Conservation (phyloP, 2,113 vertebrate species). For the Polypterus senegalus region DNA sequence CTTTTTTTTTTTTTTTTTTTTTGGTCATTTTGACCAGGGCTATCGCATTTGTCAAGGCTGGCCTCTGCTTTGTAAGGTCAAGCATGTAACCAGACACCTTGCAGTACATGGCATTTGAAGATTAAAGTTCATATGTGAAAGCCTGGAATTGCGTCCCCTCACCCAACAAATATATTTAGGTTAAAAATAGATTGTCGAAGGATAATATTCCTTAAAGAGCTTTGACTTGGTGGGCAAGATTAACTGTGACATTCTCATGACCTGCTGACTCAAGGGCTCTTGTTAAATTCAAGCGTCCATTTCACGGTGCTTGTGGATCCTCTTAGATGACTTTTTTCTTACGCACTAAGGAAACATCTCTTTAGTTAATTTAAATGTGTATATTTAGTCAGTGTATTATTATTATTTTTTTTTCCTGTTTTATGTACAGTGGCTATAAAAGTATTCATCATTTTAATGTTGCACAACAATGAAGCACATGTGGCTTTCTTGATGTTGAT, state of each 20-base stretch:
- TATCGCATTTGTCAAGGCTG: not conserved
- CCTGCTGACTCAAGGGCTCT: slow-evolving; percentile 25
- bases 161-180: slow-evolving; percentile 46
- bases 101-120: slow-evolving; percentile 56
- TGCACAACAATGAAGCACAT: too few relatives aligned
- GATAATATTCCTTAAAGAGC: slow-evolving; percentile 34
- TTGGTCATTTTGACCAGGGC: too few relatives aligned
- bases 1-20: too few relatives aligned
- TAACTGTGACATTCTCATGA: slow-evolving; percentile 40
- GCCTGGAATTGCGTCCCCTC: slow-evolving; percentile 12
- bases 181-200: slow-evolving; percentile 22
- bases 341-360: too few relatives aligned
- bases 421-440: too few relatives aligned
- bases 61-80: slow-evolving; percentile 45
- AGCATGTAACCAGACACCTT: slow-evolving; percentile 56
- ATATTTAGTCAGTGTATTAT: too few relatives aligned
- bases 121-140: slow-evolving; percentile 18
- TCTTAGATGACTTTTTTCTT: too few relatives aligned
- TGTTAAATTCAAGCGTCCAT: not conserved
- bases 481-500: too few relatives aligned
- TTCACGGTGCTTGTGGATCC: too few relatives aligned
- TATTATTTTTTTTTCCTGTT: too few relatives aligned
- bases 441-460: too few relatives aligned
- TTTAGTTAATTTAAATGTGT: too few relatives aligned
- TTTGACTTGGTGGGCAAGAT: slow-evolving; percentile 17